These are phyloP conservation scores for Crotalus viridis DNA, from an alignment of 2,113 vertebrate genomes.

Conservation along the genomic window DNA sequence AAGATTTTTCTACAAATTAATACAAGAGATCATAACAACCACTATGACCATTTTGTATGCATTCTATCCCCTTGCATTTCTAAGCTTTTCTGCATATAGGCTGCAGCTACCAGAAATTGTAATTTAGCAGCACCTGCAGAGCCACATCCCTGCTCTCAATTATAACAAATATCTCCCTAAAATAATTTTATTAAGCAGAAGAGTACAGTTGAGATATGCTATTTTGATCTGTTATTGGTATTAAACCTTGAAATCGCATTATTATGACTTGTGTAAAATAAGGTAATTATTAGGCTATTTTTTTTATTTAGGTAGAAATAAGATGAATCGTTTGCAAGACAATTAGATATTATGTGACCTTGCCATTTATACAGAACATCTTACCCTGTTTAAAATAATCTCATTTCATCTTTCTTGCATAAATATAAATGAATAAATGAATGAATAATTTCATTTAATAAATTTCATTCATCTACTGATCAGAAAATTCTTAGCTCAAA, in stretches of 20 bases:
- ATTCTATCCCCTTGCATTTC: not conserved
- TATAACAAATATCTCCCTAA: not conserved
- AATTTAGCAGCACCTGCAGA: not conserved
- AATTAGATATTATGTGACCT: slow-evolving; percentile 31
- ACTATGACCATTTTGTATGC: not conserved
- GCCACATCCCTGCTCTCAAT: not conserved
- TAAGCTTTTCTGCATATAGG: not conserved
- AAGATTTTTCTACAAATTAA: fast-evolving
- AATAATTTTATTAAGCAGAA: not conserved
- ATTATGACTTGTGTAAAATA: not conserved
- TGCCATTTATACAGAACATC: slow-evolving; percentile 19
- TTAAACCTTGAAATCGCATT: not conserved
- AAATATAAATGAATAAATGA: slow-evolving; percentile 49
- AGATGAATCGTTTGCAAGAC: slow-evolving; percentile 20
- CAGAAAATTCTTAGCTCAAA: slow-evolving; percentile 68
- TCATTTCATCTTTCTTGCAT: slow-evolving; percentile 9
- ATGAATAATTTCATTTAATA: slow-evolving; percentile 60
- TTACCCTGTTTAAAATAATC: slow-evolving; percentile 41
- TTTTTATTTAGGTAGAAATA: not conserved
- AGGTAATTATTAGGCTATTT: not conserved
- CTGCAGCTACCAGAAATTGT: not conserved
- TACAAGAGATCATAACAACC: not conserved
- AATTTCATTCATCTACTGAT: slow-evolving; percentile 59
- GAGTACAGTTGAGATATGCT: not conserved
- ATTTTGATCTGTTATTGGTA: not conserved